Base-by-base conservation (phyloP, 2,113 vertebrate genomes). In the Synchiropus splendidus region DNA sequence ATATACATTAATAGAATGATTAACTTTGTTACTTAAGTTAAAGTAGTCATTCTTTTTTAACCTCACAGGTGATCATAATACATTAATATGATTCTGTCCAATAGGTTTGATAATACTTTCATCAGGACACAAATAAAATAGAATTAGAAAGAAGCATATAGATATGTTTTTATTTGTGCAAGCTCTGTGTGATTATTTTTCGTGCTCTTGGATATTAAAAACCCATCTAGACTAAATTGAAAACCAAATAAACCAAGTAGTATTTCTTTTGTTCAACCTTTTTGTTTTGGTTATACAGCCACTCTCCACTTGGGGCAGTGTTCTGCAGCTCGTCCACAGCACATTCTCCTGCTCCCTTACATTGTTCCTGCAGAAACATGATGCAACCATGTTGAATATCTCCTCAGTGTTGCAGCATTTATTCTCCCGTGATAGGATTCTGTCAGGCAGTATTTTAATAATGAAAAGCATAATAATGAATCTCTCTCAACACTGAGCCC, bases 311-410 rank as follows among this genome's bases (percentile, higher is more conserved):
- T 17, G 66, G 8, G 71, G 71, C 71, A 54, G 51, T 53, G 51
- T 61, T 45, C 36, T 37, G 48, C 48, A 73, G 45, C 33, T 16
- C 2, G n/a, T 32, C 39, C 52, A 16, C n/a, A 27, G 17, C 46
- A 31, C 34, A 21, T 48, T 18, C 16, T 51, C 42, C 36, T 50
- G n/a, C n/a, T n/a, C n/a, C 21, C 8, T 8, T 5, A 27, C 4
- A 27, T 8, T 27, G 21, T 27, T 27, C 21, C 21, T 27, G 21
- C 8, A 27, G 8, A 12, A 36, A 48, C 53, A 70, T 70, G 61
- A 71, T 71, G 74, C 61, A 71, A 68, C 12, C 59, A 38, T 64
- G 36, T 48, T 60, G 35, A 52, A 71, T 52, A 45, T 45, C 36
- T 1, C 30, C 37, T 41, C 49, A 58, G 18, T 41, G 0, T 58